phyloP scores from a whole-genome alignment of 2,797 vertebrate genomes.

The Sylvia borin region DNA sequence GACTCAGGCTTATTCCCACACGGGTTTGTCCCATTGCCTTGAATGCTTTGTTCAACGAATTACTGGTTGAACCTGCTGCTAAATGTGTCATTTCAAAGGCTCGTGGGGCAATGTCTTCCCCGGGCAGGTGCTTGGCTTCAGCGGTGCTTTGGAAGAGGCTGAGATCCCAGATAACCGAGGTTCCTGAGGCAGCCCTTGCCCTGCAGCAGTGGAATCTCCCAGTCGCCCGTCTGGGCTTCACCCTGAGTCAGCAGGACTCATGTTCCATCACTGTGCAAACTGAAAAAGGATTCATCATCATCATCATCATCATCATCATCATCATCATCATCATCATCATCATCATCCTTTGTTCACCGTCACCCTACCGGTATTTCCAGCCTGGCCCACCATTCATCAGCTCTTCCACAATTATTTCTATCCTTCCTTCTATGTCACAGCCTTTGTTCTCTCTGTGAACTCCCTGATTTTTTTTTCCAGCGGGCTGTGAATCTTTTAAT shows the following conservation, averaged over 20 bases:
- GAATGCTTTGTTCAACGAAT: background rate
- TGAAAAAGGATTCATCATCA: background rate
- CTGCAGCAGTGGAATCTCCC: slow-evolving; percentile 1
- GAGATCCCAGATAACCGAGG: background rate
- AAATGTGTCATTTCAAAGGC: background rate
- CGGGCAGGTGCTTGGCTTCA: background rate
- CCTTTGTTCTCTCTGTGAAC: background rate
- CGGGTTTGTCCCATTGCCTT: background rate
- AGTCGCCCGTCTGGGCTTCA: background rate
- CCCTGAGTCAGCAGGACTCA: slow-evolving; percentile 22
- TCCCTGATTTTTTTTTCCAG: background rate
- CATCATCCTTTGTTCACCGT: background rate
- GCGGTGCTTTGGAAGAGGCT: background rate
- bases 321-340: background rate
- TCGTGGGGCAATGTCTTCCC: background rate
- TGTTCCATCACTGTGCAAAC: background rate
- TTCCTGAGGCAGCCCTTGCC: background rate
- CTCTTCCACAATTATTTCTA: background rate
- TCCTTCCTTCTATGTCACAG: background rate
- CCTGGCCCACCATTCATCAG: background rate
- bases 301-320: background rate
- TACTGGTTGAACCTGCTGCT: slow-evolving; percentile 32
- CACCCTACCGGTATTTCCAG: slow-evolving; percentile 38
- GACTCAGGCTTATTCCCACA: background rate
- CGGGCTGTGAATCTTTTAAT: background rate